Conservation (phyloP, 64 coral and sea anemone species). For the Pocillopora verrucosa region DNA sequence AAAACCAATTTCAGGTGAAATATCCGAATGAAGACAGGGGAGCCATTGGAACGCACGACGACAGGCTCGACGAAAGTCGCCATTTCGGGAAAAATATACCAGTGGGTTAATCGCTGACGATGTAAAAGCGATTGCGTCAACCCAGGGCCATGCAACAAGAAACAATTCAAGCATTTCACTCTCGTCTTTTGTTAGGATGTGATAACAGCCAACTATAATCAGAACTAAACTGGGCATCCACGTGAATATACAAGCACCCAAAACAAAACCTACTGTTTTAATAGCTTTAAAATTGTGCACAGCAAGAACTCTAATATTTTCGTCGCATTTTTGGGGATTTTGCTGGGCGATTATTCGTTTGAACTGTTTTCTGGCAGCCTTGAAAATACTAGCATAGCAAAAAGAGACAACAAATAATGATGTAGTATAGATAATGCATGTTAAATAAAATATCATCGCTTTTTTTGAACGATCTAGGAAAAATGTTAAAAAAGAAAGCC, state of each 20-base stretch:
- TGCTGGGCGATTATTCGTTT: neutral
- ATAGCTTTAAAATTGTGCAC: neutral
- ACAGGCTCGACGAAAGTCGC: neutral
- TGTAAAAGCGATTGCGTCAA: conserved; percentile 4
- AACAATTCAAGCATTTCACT: neutral
- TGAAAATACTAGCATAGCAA: neutral
- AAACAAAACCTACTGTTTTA: neutral
- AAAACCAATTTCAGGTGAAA: no score
- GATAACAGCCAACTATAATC: neutral
- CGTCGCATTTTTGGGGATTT: neutral
- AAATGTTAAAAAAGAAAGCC: neutral
- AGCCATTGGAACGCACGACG: neutral
- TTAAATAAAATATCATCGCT: neutral
- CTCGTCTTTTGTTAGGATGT: no score
- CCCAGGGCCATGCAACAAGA: neutral
- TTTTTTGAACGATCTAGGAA: no score
- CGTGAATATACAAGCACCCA: neutral
- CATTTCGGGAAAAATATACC: conserved; percentile 11
- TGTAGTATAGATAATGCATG: neutral
- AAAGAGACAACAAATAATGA: neutral
- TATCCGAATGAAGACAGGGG: neutral
- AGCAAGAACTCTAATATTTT: neutral
- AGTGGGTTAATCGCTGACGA: conserved; percentile 1
- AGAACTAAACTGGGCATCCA: neutral
- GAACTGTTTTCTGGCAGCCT: neutral